Base-by-base conservation (phyloP, 2,888 invertebrate species). In the Melinaea marsaeus region DNA sequence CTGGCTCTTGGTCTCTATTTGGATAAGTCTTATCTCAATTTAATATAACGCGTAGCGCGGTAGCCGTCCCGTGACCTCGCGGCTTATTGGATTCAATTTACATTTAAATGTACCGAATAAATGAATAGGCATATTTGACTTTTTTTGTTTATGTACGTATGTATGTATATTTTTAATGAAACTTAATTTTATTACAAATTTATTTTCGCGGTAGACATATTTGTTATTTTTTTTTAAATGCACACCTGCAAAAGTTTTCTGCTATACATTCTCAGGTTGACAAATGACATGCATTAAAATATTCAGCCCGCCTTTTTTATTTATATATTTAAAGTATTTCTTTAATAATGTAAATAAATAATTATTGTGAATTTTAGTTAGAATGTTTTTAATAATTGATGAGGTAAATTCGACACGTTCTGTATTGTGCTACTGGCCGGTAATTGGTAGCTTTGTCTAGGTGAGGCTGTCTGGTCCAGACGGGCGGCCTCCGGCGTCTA, bases 401-500 rank as follows among this genome's bases (percentile, higher is more conserved):
- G 11, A 22, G 55, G 48, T 62, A 57, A 37, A 51, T 57, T 54
- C 42, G 59, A 54, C n/a, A 22, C 22, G 22, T 22, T 22, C 22
- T 22, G 65, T 64, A 64, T 66, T 65, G 66, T 59, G 64, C 63
- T 70, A 65, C 75, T 74, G 76, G 68, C 73, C 76, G 78, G 75
- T 86, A 85, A 85, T 85, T 85, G 83, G 80, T 80, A 76, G 82
- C 77, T 79, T 80, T 81, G 83, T 79, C 79, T 78, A 37, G 59
- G 32, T 22, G 37, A 42, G 22, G 79, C 69, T 70, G 76, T 77
- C 79, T 79, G 79, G 77, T 75, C 79, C 78, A 84, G 85, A 83
- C 86, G 77, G 80, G 71, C 81, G 76, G 85, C 82, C 81, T 80
- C 80, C 80, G 81, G 76, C 76, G 86, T 88, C 88, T 86, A 87